Evolutionary conservation across 2,113 vertebrate species (phyloP), one percentile per base, ranked within the genome.

Genomic region (Furnarius figulus): DNA sequence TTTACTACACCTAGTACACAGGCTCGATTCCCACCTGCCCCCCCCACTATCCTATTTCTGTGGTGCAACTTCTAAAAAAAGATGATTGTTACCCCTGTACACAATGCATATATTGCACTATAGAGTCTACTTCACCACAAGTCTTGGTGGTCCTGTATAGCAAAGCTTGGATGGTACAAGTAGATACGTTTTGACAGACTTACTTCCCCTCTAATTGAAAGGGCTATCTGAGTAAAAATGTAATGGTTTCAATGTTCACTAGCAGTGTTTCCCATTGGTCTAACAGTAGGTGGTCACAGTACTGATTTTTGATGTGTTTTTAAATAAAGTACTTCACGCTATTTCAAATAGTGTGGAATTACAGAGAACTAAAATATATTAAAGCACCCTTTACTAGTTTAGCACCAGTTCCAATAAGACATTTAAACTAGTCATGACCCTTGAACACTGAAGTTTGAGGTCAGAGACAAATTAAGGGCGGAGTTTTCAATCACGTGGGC

Each of bases 401-500:
- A 97, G 96, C 97, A 97, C 90, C 93, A 90, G 47, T 93, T 94
- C 72, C 35, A 87, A 12, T 70, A 90, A 83, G 50, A 52, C 46
- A 59, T 63, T 88, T 90, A 50, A 82, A 72, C 44, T 62, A 53
- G 30, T 73, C 16, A 28, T 87, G 67, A 67, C 61, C 61, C 37
- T 82, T 87, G 46, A 53, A 73, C 82, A 53, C 8, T n/a, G 25
- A 24, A 46, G 22, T 78, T 87, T 85, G 65, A 72, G 39, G 42
- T 65, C 0, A 0, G 12, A 66, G 46, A 50, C 50, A 62, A 90
- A 35, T 12, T 27, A 40, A 42, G 28, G n/a, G 33, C 24, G 16
- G 76, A 44, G 53, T 86, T 10, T 80, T 62, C 50, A 52, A 18
- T 83, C 17, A 17, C 12, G 16, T 14, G 23, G 58, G 63, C 27